phyloP scores from a whole-genome alignment of 2,888 invertebrate species.

The Serrognathus titanus region DNA sequence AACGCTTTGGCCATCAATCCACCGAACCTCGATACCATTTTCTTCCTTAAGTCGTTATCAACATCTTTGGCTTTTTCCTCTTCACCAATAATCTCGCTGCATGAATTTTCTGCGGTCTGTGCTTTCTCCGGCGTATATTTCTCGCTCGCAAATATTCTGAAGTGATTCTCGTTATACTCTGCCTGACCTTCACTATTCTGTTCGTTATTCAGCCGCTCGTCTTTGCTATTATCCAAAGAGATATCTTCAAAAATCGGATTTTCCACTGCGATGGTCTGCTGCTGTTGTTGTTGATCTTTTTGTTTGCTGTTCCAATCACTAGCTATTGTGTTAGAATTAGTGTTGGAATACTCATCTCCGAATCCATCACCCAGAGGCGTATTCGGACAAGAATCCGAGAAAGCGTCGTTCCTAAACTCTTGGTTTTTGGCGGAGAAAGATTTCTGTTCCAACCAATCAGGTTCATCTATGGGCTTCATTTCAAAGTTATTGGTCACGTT shows the following conservation, averaged over 20 bases:
- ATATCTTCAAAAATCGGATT: constrained; percentile 29
- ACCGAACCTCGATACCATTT: constrained; percentile 27
- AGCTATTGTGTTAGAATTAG: constrained; percentile 45
- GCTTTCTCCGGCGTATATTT: constrained; percentile 8
- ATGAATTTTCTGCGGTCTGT: constrained; percentile 3
- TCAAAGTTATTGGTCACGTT: constrained; percentile 26
- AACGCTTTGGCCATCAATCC: constrained; percentile 30
- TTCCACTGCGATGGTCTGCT: constrained; percentile 2
- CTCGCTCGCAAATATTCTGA: neutral
- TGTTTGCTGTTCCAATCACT: constrained; percentile 40
- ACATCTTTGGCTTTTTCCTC: constrained; percentile 23
- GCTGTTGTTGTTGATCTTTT: constrained; percentile 8
- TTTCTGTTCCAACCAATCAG: constrained; percentile 38
- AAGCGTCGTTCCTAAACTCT: constrained; percentile 27
- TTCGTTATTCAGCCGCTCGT: neutral
- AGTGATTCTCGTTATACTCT: neutral
- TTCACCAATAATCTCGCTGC: constrained; percentile 18
- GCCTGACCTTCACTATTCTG: neutral
- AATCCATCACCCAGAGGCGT: constrained; percentile 45
- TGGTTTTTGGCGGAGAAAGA: constrained; percentile 26
- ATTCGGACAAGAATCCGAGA: constrained; percentile 38
- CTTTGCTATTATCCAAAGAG: constrained; percentile 21
- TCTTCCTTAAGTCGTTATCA: constrained; percentile 25
- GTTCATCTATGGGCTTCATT: constrained; percentile 36
- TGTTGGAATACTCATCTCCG: constrained; percentile 44